Percentiles rank a stretch among this genome's conserved stretches.
Conservation (phyloP, 1,140 invertebrate genomes). For the Cydia amplana region DNA sequence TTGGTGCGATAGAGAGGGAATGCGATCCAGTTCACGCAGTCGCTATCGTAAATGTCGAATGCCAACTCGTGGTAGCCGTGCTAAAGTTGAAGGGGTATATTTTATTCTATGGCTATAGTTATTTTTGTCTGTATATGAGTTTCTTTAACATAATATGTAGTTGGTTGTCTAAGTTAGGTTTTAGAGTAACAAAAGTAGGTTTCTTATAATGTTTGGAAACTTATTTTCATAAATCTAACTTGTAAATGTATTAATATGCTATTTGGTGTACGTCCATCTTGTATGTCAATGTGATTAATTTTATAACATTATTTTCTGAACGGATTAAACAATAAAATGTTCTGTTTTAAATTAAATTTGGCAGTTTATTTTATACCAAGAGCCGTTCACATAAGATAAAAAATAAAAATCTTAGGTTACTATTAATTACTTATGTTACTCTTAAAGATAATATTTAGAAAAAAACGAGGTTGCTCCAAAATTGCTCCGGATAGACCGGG, state of each 20-base stretch:
- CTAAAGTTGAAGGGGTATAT: conserved; percentile 42
- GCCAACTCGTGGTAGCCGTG: too few relatives aligned
- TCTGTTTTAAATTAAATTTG: conserved; percentile 75
- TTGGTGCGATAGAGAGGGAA: too few relatives aligned
- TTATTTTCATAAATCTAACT: conserved; percentile 71
- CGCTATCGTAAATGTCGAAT: too few relatives aligned
- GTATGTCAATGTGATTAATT: conserved; percentile 77
- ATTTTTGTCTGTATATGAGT: conserved; percentile 76
- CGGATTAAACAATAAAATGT: conserved; percentile 79
- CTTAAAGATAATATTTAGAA: too few relatives aligned
- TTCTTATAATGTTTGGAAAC: conserved; percentile 57
- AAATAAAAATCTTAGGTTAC: too few relatives aligned
- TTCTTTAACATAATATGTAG: conserved; percentile 66
- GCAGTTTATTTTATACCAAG: conserved; percentile 61
- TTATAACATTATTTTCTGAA: conserved; percentile 72
- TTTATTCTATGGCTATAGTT: conserved; percentile 56
- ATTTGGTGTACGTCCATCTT: conserved; percentile 77
- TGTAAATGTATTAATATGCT: conserved; percentile 71
- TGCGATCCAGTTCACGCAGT: too few relatives aligned
- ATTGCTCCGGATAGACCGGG: too few relatives aligned
- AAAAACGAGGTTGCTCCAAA: too few relatives aligned
- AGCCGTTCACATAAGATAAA: too few relatives aligned
- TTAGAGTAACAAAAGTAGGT: conserved; percentile 56
- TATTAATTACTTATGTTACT: too few relatives aligned
- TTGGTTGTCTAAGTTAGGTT: conserved; percentile 72